A percentile compares a stretch with the other conserved stretches of the same genome.
Evolutionary conservation across 2,113 vertebrate genomes (phyloP).

Genomic region (Alosa alosa): DNA sequence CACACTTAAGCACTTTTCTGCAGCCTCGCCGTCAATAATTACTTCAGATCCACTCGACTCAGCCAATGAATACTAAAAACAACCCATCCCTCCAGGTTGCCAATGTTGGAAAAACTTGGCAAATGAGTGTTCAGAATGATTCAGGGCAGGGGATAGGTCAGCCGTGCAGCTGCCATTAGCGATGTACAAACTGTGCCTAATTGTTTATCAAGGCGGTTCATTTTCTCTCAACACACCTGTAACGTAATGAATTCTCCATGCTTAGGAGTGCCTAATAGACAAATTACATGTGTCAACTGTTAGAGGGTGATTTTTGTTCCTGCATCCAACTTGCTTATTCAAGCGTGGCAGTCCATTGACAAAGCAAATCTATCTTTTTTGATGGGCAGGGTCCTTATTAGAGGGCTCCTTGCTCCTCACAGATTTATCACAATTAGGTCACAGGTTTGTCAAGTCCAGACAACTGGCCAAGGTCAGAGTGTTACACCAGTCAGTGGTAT

Average conservation of each 20-base stretch:
- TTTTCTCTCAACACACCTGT: slow-evolving; percentile 39
- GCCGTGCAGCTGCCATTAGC: slow-evolving; percentile 22
- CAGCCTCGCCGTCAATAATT: not conserved
- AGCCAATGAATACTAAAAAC: not conserved
- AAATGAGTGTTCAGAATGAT: not conserved
- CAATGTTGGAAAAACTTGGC: not conserved
- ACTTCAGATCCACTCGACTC: not conserved
- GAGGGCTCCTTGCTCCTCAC: slow-evolving; percentile 38
- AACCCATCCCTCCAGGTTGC: not conserved
- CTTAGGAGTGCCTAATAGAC: slow-evolving; percentile 40
- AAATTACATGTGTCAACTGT: slow-evolving; percentile 49
- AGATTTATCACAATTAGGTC: slow-evolving; percentile 62
- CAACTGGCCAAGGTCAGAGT: not conserved
- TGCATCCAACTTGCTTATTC: slow-evolving; percentile 52
- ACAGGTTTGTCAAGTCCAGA: slow-evolving; percentile 11
- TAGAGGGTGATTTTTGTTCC: slow-evolving; percentile 41
- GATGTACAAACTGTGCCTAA: slow-evolving; percentile 31
- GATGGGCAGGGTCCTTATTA: slow-evolving; percentile 50
- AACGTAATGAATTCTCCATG: slow-evolving; percentile 42
- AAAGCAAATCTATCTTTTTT: slow-evolving; percentile 60
- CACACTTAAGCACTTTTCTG: slow-evolving; percentile 18
- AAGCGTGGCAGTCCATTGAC: slow-evolving; percentile 51
- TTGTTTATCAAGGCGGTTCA: slow-evolving; percentile 30
- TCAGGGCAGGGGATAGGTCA: not conserved
- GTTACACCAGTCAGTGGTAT: not conserved